Conservation (phyloP, 2,888 invertebrate genomes). For the Patella ulyssiponensis region DNA sequence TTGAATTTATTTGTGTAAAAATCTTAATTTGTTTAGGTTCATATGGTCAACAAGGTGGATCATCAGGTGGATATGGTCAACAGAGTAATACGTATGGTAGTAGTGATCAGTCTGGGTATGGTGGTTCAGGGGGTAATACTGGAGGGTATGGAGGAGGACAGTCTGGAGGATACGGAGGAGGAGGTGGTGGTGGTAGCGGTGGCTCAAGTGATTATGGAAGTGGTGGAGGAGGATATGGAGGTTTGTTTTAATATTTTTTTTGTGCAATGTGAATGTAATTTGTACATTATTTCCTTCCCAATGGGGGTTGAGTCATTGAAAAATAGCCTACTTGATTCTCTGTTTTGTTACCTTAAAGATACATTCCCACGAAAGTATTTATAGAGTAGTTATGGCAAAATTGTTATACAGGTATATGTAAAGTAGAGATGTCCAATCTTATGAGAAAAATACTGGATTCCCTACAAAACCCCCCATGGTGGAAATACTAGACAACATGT, state of each 20-base stretch:
- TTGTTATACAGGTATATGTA: too few relatives aligned
- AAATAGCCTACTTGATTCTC: background rate
- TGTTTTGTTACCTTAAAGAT: background rate
- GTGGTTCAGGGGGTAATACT: slow-evolving; percentile 15
- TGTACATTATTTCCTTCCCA: background rate
- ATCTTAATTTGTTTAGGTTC: background rate
- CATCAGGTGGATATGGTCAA: slow-evolving; percentile 35
- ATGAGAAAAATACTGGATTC: too few relatives aligned
- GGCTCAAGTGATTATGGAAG: slow-evolving; percentile 14
- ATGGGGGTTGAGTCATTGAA: too few relatives aligned
- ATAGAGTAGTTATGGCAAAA: too few relatives aligned
- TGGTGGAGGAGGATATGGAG: slow-evolving; percentile 18
- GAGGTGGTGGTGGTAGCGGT: slow-evolving; percentile 15
- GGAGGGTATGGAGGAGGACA: slow-evolving; percentile 8
- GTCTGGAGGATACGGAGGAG: slow-evolving; percentile 19
- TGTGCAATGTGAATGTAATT: too few relatives aligned
- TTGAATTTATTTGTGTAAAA: too few relatives aligned
- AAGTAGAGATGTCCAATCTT: too few relatives aligned
- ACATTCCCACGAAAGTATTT: too few relatives aligned
- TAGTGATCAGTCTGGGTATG: slow-evolving; percentile 19
- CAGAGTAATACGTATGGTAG: slow-evolving; percentile 23
- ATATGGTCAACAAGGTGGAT: slow-evolving; percentile 10
- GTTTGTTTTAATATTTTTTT: background rate
- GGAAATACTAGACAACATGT: too few relatives aligned
- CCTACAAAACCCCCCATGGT: too few relatives aligned